These are phyloP conservation scores for Pseudopleuronectes americanus DNA, from an alignment of 2,797 vertebrate genomes.

Conservation along the genomic window DNA sequence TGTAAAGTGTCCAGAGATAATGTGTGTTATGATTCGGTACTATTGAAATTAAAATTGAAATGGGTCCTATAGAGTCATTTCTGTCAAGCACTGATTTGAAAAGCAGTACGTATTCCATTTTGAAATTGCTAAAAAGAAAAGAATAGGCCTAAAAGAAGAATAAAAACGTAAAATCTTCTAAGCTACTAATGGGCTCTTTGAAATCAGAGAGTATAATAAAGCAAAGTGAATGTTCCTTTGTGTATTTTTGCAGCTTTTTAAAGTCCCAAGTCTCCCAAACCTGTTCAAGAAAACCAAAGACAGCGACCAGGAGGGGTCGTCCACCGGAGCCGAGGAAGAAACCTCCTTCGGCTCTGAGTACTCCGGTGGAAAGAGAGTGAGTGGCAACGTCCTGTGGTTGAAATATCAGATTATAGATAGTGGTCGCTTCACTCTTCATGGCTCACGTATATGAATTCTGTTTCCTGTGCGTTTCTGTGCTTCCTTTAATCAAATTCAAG, in stretches of 20 bases:
- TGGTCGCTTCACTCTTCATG: neutral
- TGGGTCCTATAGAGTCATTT: too few relatives aligned
- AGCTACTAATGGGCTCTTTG: too few relatives aligned
- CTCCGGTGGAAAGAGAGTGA: slow-evolving; percentile 69
- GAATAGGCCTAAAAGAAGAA: too few relatives aligned
- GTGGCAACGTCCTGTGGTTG: slow-evolving; percentile 52
- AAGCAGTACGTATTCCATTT: too few relatives aligned
- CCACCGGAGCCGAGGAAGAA: slow-evolving; percentile 80
- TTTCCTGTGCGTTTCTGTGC: neutral
- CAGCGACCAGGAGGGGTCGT: slow-evolving; percentile 70
- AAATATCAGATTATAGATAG: slow-evolving; percentile 1
- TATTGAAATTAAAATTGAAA: neutral
- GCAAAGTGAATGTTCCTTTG: accelerated
- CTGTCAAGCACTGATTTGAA: too few relatives aligned
- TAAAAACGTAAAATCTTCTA: too few relatives aligned
- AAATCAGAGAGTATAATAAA: too few relatives aligned
- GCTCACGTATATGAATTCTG: neutral
- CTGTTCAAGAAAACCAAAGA: slow-evolving; percentile 75
- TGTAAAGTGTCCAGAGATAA: too few relatives aligned
- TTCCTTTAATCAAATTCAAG: neutral
- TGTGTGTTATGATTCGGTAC: too few relatives aligned
- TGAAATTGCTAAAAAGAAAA: too few relatives aligned
- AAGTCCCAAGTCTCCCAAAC: slow-evolving; percentile 82
- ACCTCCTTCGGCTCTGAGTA: slow-evolving; percentile 62
- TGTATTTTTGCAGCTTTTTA: slow-evolving; percentile 76